Percentiles rank a stretch among this genome's conserved stretches.
Evolutionary conservation across 2,888 invertebrate species (phyloP).

Genomic region (Endomychus coccineus): DNA sequence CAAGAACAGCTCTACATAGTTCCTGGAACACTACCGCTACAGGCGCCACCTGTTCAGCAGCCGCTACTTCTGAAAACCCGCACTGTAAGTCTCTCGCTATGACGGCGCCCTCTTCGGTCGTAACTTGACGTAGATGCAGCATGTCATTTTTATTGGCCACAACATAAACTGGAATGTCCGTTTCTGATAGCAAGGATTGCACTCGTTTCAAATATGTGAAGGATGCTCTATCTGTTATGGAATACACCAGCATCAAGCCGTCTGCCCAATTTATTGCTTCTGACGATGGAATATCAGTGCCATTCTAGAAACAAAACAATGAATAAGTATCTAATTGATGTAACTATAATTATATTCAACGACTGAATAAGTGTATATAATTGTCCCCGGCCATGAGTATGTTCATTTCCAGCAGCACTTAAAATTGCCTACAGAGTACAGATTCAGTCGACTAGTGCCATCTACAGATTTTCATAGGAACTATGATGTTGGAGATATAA

Average conservation of each 20-base stretch:
- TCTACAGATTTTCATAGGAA: too few relatives aligned
- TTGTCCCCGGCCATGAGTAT: too few relatives aligned
- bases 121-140: constrained; percentile 83
- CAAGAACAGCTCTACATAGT: constrained; percentile 73
- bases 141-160: constrained; percentile 87
- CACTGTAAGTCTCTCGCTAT: constrained; percentile 84
- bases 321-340: too few relatives aligned
- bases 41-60: constrained; percentile 59
- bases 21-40: constrained; percentile 80
- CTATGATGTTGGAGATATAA: too few relatives aligned
- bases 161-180: constrained; percentile 72
- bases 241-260: constrained; percentile 80
- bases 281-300: too few relatives aligned
- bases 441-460: too few relatives aligned
- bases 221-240: constrained; percentile 79
- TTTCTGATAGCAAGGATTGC: constrained; percentile 54
- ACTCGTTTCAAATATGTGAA: constrained; percentile 76
- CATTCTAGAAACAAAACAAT: too few relatives aligned
- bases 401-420: too few relatives aligned
- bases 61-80: constrained; percentile 62
- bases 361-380: too few relatives aligned
- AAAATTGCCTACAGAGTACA: too few relatives aligned
- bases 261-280: too few relatives aligned
- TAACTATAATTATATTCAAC: too few relatives aligned
- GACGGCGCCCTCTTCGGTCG: constrained; percentile 80